Evolutionary conservation across 2,797 vertebrate species (phyloP).

Genomic region (Malacoctenus gilli): DNA sequence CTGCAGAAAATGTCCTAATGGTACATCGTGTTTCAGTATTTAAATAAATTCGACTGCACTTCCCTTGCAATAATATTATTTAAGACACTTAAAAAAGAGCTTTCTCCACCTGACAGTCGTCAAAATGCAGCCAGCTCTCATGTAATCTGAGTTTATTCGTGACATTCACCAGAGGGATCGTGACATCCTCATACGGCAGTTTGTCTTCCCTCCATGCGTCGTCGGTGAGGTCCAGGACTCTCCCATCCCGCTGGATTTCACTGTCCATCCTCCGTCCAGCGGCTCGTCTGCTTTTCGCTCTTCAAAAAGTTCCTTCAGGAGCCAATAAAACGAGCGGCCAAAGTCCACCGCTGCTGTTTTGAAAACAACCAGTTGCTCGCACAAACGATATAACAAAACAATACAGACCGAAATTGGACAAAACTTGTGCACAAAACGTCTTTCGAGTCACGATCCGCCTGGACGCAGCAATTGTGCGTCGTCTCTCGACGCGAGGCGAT

Average conservation of each 20-base stretch:
- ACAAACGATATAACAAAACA: accelerated
- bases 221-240: constrained; percentile 95
- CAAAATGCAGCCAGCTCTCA: background rate
- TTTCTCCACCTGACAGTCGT: no score
- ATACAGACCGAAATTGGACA: background rate
- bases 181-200: constrained; percentile 95
- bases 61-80: no score
- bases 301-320: no score
- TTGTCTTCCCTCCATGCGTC: constrained; percentile 97
- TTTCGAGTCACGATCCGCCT: background rate
- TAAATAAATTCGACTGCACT: no score
- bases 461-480: background rate
- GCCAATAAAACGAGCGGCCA: no score
- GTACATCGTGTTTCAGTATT: no score
- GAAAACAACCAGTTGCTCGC: background rate
- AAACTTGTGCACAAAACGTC: accelerated
- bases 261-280: constrained; percentile 84
- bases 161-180: constrained; percentile 89
- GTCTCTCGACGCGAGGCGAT: constrained; percentile 9
- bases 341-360: no score
- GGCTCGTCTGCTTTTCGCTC: no score
- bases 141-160: background rate
- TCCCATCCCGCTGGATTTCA: constrained; percentile 94
- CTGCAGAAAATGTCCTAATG: no score
- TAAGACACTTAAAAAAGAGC: no score